Percentiles rank a stretch among this genome's conserved stretches.
phyloP scores from a whole-genome alignment of 2,888 invertebrate genomes.

The Celastrina argiolus region DNA sequence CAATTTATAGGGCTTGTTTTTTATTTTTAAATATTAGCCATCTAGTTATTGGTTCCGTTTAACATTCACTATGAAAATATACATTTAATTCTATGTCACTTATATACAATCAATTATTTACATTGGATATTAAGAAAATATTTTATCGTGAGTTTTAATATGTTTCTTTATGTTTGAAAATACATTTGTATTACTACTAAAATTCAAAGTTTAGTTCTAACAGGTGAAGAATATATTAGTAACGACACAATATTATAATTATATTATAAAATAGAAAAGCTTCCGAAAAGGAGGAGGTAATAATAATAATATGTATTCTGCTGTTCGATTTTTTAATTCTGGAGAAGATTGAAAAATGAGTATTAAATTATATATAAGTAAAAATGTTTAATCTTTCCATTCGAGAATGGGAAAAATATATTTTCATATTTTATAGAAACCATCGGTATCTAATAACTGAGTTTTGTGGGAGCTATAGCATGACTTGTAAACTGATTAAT shows the following conservation, averaged over 20 bases:
- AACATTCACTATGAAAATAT: constrained; percentile 76
- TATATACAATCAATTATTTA: constrained; percentile 51
- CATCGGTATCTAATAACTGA: neutral
- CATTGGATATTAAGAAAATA: constrained; percentile 49
- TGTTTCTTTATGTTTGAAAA: constrained; percentile 10
- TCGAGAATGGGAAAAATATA: too few relatives aligned
- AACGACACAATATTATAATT: neutral
- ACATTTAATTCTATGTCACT: constrained; percentile 55
- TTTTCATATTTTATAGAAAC: too few relatives aligned
- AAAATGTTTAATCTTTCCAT: neutral
- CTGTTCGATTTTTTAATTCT: too few relatives aligned
- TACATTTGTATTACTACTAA: neutral
- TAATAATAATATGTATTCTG: too few relatives aligned
- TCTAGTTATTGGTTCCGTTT: constrained; percentile 70
- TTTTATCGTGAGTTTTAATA: constrained; percentile 29
- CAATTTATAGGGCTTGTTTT: neutral
- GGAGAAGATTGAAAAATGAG: neutral
- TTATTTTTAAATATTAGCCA: constrained; percentile 26
- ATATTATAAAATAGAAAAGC: neutral
- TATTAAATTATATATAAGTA: neutral
- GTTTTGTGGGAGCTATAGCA: neutral
- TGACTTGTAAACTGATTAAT: neutral
- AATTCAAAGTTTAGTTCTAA: neutral
- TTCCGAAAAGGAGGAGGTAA: too few relatives aligned
- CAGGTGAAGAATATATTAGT: neutral